phyloP scores from a whole-genome alignment of 2,888 invertebrate species.

The Ornithoptera alexandrae region DNA sequence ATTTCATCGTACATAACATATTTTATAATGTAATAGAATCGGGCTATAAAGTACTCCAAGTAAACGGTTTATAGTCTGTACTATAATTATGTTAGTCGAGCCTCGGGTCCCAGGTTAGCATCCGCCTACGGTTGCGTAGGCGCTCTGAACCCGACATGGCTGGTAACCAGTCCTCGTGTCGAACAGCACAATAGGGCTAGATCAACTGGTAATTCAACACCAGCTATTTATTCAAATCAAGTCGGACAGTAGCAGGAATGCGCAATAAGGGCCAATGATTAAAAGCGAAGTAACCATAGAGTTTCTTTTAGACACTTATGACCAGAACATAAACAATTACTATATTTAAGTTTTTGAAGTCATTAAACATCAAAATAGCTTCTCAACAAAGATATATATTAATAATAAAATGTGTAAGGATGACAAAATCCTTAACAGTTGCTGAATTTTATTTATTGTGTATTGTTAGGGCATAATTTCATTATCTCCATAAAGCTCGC shows the following conservation, averaged over 20 bases:
- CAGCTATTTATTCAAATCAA: slow-evolving; percentile 55
- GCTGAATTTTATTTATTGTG: background rate
- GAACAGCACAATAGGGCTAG: slow-evolving; percentile 35
- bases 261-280: slow-evolving; percentile 43
- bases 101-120: slow-evolving; percentile 24
- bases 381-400: background rate
- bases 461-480: background rate
- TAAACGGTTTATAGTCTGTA: background rate
- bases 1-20: background rate
- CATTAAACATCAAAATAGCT: background rate
- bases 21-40: background rate
- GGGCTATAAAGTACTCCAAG: background rate
- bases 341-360: background rate
- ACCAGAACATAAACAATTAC: background rate
- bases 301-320: background rate
- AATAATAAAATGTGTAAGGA: background rate
- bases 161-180: slow-evolving; percentile 32
- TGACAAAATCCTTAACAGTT: background rate
- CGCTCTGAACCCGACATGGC: slow-evolving; percentile 30
- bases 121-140: slow-evolving; percentile 36
- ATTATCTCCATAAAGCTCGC: background rate
- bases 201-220: slow-evolving; percentile 45
- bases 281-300: slow-evolving; percentile 32
- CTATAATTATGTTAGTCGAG: slow-evolving; percentile 11
- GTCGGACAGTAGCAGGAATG: slow-evolving; percentile 39